Evolutionary conservation across 2,113 vertebrate species (phyloP).

Genomic region (Nycticorax nycticorax): DNA sequence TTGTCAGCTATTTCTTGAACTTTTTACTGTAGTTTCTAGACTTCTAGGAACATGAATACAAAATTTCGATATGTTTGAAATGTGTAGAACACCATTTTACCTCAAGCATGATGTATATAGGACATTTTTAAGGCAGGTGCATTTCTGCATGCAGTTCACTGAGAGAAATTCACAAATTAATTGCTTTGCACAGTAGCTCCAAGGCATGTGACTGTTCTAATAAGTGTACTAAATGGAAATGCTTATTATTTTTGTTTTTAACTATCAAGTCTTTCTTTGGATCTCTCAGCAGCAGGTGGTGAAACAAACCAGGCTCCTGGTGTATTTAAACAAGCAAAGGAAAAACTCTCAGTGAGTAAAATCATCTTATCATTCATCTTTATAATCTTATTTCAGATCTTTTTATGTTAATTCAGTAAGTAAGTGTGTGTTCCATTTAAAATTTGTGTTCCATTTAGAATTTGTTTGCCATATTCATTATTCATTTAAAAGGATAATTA

Average conservation of each 20-base stretch:
- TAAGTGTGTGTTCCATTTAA: neutral
- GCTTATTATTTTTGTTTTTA: conserved; percentile 13
- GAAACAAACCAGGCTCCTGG: conserved; percentile 88
- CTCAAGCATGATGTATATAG: neutral
- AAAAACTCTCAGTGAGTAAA: conserved; percentile 91
- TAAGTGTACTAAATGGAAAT: conserved; percentile 7
- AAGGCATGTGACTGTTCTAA: neutral
- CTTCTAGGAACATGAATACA: neutral
- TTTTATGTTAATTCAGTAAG: conserved; percentile 2
- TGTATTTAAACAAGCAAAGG: conserved; percentile 89
- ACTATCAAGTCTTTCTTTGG: conserved; percentile 59
- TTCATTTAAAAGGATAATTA: neutral
- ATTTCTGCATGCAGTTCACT: neutral
- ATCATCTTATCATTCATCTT: neutral
- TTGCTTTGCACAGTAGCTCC: neutral
- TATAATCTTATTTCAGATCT: neutral
- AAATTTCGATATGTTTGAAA: neutral
- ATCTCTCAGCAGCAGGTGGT: conserved; percentile 76
- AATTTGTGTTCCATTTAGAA: neutral
- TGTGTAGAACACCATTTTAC: neutral
- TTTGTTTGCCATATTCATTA: neutral
- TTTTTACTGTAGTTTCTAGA: neutral
- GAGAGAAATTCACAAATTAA: neutral
- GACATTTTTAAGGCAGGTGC: neutral
- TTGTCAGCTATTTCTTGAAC: neutral